Evolutionary conservation across 2,888 invertebrate genomes (phyloP).

Genomic region (Lysandra bellargus): DNA sequence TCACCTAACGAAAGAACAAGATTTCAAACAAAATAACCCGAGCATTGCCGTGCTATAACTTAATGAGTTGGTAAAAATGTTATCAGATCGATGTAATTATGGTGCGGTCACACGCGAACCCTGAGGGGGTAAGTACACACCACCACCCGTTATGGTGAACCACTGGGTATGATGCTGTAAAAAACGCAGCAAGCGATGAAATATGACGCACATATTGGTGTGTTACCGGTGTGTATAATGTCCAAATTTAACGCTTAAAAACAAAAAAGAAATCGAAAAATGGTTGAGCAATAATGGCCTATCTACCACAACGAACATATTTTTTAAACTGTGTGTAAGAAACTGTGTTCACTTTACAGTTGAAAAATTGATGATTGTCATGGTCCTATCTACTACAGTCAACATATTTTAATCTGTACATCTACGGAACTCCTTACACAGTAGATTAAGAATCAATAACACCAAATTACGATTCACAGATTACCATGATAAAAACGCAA

Average conservation of each 20-base stretch:
- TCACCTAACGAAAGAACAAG: slow-evolving; percentile 36
- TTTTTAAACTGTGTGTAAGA: too few relatives aligned
- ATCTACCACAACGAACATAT: background rate
- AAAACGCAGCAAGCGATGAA: background rate
- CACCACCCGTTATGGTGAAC: background rate
- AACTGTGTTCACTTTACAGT: too few relatives aligned
- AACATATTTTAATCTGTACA: background rate
- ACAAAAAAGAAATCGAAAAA: background rate
- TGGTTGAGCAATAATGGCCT: background rate
- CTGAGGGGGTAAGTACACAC: background rate
- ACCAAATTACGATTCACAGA: background rate
- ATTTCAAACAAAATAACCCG: slow-evolving; percentile 47
- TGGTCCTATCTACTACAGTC: background rate
- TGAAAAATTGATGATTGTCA: background rate
- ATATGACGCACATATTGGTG: background rate
- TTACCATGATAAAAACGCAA: slow-evolving; percentile 5
- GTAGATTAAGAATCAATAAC: background rate
- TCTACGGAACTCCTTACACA: background rate
- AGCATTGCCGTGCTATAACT: slow-evolving; percentile 63
- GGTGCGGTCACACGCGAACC: slow-evolving; percentile 63
- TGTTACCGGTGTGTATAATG: background rate
- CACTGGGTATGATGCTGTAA: background rate
- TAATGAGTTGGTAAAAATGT: slow-evolving; percentile 64
- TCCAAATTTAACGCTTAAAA: background rate
- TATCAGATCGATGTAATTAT: slow-evolving; percentile 73